Conservation (phyloP, 1,140 invertebrate species). For the Daktulosphaira vitifoliae region DNA sequence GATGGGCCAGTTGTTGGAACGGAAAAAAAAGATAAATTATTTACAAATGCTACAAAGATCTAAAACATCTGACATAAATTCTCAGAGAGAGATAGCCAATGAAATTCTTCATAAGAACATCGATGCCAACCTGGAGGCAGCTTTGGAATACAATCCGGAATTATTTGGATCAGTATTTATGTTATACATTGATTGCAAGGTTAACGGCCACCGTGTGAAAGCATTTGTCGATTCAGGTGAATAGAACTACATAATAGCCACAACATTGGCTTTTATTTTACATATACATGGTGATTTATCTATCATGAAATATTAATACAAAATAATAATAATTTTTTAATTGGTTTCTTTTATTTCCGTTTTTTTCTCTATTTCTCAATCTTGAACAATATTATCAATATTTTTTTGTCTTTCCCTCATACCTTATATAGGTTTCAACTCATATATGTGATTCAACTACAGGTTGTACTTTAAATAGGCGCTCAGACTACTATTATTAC, state of each 20-base stretch:
- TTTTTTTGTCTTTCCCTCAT: too few species aligned
- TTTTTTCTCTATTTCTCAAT: too few species aligned
- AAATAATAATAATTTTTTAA: too few species aligned
- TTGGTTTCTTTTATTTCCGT: too few species aligned
- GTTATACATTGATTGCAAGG: conserved; percentile 93
- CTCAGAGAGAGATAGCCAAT: conserved; percentile 86
- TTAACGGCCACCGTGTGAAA: conserved; percentile 91
- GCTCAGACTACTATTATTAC: conserved; percentile 80
- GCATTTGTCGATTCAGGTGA: conserved; percentile 96
- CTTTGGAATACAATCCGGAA: conserved; percentile 96
- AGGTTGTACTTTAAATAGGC: too few species aligned
- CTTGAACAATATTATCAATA: too few species aligned
- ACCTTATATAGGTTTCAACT: too few species aligned
- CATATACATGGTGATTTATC: too few species aligned
- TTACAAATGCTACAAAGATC: conserved; percentile 79
- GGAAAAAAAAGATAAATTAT: conserved; percentile 70
- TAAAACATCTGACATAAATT: conserved; percentile 90
- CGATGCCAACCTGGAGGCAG: conserved; percentile 96
- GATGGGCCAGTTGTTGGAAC: conserved; percentile 65
- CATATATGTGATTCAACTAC: too few species aligned
- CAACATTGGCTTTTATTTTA: too few species aligned
- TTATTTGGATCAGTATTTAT: conserved; percentile 96
- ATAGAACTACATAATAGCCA: too few species aligned
- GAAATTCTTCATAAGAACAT: conserved; percentile 94
- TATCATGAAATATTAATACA: too few species aligned